These are phyloP conservation scores for Drosophila subsilvestris DNA, from an alignment of 2,888 invertebrate genomes.

Conservation along the genomic window DNA sequence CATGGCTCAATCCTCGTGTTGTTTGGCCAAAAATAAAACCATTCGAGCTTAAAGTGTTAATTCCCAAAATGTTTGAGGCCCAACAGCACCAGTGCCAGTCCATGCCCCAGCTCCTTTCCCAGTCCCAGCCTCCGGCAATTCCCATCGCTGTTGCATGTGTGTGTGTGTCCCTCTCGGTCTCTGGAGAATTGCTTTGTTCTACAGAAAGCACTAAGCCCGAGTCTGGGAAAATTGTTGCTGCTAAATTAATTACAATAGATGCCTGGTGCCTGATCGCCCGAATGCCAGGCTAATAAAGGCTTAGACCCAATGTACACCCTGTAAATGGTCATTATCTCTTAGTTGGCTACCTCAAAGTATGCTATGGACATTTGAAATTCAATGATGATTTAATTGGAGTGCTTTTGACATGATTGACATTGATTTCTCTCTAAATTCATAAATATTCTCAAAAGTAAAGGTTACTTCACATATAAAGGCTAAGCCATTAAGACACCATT, in stretches of 20 bases:
- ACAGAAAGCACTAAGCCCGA: constrained; percentile 21
- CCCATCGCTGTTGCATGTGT: constrained; percentile 10
- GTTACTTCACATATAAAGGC: no score
- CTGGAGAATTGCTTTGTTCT: constrained; percentile 30
- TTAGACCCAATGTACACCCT: neutral
- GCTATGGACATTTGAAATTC: neutral
- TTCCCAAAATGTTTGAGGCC: constrained; percentile 39
- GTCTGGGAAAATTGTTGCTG: constrained; percentile 6
- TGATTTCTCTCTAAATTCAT: neutral
- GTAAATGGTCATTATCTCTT: neutral
- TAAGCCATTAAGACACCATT: no score
- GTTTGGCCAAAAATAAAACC: constrained; percentile 24
- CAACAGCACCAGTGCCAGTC: constrained; percentile 13
- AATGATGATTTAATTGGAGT: no score
- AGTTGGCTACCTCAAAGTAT: neutral
- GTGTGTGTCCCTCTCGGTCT: constrained; percentile 3
- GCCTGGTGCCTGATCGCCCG: neutral
- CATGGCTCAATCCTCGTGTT: constrained; percentile 22
- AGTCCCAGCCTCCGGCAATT: neutral
- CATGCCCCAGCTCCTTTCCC: constrained; percentile 12
- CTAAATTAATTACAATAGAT: constrained; percentile 34
- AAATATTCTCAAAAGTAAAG: neutral
- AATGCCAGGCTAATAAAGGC: neutral
- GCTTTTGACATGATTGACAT: no score
- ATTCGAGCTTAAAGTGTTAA: constrained; percentile 48